Percentiles rank a stretch among this genome's conserved stretches.
Evolutionary conservation across 1,140 invertebrate species (phyloP).

Genomic region (Anagrus nilaparvatae): DNA sequence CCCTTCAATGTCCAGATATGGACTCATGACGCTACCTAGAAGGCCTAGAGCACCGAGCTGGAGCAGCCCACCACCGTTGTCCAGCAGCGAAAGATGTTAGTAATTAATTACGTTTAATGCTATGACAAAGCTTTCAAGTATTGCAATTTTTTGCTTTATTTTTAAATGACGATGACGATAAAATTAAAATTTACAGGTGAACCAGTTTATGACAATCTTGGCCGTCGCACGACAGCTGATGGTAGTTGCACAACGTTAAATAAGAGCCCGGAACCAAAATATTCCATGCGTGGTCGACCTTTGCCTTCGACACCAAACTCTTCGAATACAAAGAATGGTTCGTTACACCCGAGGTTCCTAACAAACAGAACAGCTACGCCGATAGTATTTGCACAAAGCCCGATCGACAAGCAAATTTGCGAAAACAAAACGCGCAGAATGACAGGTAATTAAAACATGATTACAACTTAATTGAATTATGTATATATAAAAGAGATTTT

Average conservation of each 20-base stretch:
- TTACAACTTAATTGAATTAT: too few relatives aligned
- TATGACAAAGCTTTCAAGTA: too few relatives aligned
- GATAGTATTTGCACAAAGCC: too few relatives aligned
- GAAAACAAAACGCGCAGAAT: too few relatives aligned
- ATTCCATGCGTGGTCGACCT: slow-evolving; percentile 37
- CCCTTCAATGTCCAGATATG: slow-evolving; percentile 54
- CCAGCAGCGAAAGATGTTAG: slow-evolving; percentile 27
- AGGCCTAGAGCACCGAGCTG: slow-evolving; percentile 71
- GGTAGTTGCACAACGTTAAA: slow-evolving; percentile 69
- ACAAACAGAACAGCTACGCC: not conserved
- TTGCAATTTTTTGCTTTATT: too few relatives aligned
- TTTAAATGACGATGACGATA: too few relatives aligned
- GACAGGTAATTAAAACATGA: too few relatives aligned
- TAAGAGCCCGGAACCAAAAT: slow-evolving; percentile 41
- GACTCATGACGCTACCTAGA: slow-evolving; percentile 76
- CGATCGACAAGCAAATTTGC: too few relatives aligned
- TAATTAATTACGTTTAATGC: too few relatives aligned
- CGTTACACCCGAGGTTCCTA: not conserved
- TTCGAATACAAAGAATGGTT: too few relatives aligned
- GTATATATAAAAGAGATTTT: too few relatives aligned
- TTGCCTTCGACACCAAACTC: slow-evolving; percentile 46
- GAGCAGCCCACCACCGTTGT: slow-evolving; percentile 52
- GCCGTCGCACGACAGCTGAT: slow-evolving; percentile 70
- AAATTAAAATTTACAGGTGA: slow-evolving; percentile 39
- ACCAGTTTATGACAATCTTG: slow-evolving; percentile 76